Evolutionary conservation across 2,797 vertebrate species (phyloP).

Genomic region (Brachymystax lenok): DNA sequence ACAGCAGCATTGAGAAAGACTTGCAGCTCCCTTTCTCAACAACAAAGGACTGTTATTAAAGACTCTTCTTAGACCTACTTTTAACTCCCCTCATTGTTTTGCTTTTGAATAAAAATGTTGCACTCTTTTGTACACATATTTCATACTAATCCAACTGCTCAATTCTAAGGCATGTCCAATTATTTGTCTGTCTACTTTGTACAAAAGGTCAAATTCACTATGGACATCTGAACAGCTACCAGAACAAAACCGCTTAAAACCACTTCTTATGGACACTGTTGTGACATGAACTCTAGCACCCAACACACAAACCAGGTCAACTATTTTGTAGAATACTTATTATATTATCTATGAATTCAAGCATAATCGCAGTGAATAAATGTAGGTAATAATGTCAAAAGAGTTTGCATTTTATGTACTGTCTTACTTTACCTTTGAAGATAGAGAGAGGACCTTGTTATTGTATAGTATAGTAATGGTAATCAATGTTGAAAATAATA

Average conservation of each 20-base stretch:
- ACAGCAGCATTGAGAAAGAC: slow-evolving; percentile 78
- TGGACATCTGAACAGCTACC: slow-evolving; percentile 59
- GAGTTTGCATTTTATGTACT: neutral
- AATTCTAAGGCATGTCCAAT: slow-evolving; percentile 43
- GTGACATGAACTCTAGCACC: slow-evolving; percentile 4
- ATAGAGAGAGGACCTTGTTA: neutral
- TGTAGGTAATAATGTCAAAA: neutral
- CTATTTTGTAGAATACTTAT: neutral
- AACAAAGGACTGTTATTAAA: slow-evolving; percentile 26
- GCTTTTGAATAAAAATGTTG: slow-evolving; percentile 52
- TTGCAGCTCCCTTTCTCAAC: slow-evolving; percentile 57
- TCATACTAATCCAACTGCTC: slow-evolving; percentile 48
- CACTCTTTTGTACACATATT: slow-evolving; percentile 55
- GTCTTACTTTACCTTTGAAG: neutral
- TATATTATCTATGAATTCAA: neutral
- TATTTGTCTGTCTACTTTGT: slow-evolving; percentile 25
- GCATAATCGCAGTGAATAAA: neutral
- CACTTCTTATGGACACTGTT: slow-evolving; percentile 64
- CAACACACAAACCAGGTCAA: slow-evolving; percentile 4
- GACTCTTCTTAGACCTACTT: slow-evolving; percentile 42
- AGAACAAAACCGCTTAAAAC: slow-evolving; percentile 77
- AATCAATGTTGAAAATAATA: neutral
- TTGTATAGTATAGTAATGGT: too few relatives aligned
- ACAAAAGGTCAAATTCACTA: slow-evolving; percentile 37
- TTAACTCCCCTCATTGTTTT: slow-evolving; percentile 51